Evolutionary conservation across 2,888 invertebrate species (phyloP).

Genomic region (Meghimatium bilineatum): DNA sequence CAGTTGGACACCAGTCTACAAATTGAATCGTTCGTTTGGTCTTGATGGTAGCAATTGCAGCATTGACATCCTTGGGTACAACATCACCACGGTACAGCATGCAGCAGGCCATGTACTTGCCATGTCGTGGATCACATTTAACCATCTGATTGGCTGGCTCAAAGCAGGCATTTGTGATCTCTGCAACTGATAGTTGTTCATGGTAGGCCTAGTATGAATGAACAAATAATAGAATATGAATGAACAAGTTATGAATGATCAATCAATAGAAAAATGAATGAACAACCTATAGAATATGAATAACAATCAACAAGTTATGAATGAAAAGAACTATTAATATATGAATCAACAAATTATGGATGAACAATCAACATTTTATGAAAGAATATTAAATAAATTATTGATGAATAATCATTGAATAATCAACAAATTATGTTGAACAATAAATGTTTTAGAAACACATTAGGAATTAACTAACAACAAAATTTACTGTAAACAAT

Average conservation of each 20-base stretch:
- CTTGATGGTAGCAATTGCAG: constrained; percentile 85
- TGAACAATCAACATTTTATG: too few relatives aligned
- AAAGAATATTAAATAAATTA: too few relatives aligned
- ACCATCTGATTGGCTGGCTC: constrained; percentile 53
- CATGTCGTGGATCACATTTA: constrained; percentile 80
- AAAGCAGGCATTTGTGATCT: constrained; percentile 51
- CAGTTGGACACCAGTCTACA: constrained; percentile 82
- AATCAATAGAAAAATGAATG: not conserved
- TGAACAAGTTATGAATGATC: too few relatives aligned
- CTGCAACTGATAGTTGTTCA: constrained; percentile 52
- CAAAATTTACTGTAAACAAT: too few relatives aligned
- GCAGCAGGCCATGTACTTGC: constrained; percentile 77
- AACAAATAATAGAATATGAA: not conserved
- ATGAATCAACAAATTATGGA: not conserved
- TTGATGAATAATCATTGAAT: too few relatives aligned
- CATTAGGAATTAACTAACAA: too few relatives aligned
- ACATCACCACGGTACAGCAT: constrained; percentile 72
- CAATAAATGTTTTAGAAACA: too few relatives aligned
- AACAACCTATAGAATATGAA: not conserved
- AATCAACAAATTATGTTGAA: too few relatives aligned
- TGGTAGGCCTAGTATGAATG: constrained; percentile 46
- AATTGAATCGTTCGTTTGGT: constrained; percentile 82
- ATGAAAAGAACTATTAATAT: too few relatives aligned
- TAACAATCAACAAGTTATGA: not conserved
- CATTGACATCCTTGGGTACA: constrained; percentile 77